Percentiles rank a stretch among this genome's conserved stretches.
Evolutionary conservation across 1,140 invertebrate genomes (phyloP).

Genomic region (Dreissena polymorpha): DNA sequence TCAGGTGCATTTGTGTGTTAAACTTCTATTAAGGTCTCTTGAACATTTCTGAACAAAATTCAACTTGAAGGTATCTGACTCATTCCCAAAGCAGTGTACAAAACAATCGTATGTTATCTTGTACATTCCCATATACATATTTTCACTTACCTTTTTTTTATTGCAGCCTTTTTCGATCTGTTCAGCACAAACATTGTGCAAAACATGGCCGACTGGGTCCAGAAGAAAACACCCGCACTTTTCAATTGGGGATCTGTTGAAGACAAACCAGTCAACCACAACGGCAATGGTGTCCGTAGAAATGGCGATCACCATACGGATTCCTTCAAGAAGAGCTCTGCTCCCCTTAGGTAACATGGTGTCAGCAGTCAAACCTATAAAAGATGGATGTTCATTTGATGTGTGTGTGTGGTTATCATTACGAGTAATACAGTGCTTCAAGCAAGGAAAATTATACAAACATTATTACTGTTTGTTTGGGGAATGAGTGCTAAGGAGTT

Average conservation of each 20-base stretch:
- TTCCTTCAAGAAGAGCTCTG: not conserved
- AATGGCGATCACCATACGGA: not conserved
- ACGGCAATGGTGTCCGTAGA: constrained; percentile 16
- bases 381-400: not conserved
- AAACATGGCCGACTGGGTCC: constrained; percentile 49
- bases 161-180: constrained; percentile 3
- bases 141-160: not conserved
- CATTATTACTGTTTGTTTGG: not conserved
- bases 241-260: constrained; percentile 31
- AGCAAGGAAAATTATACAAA: not conserved
- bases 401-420: not conserved
- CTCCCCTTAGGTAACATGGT: constrained; percentile 23
- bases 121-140: not conserved
- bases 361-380: not conserved
- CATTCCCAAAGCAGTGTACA: not conserved
- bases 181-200: constrained; percentile 24
- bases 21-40: too few species aligned
- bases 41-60: too few species aligned
- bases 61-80: too few species aligned
- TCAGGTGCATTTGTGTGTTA: too few species aligned
- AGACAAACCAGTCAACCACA: not conserved
- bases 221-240: constrained; percentile 28
- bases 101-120: not conserved
- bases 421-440: not conserved
- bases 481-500: too few species aligned